Conservation (phyloP, 2,888 invertebrate species). For the Zele albiditarsus region DNA sequence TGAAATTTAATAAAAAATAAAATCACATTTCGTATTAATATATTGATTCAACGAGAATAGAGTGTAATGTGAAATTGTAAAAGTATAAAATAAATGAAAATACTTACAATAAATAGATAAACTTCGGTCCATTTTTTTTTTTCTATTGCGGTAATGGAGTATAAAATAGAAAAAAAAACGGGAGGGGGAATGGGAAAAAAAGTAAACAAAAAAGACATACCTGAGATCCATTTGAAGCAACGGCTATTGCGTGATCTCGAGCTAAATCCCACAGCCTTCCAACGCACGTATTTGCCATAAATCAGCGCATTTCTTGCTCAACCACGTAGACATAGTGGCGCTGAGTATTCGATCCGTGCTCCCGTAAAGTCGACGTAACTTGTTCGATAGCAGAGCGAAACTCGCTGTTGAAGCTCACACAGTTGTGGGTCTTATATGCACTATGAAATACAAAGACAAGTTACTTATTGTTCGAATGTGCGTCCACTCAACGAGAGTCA, state of each 20-base stretch:
- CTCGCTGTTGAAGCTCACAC: constrained; percentile 23
- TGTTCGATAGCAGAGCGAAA: constrained; percentile 27
- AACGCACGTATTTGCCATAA: constrained; percentile 50
- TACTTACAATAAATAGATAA: not conserved
- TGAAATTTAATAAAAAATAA: not conserved
- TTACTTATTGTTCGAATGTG: constrained; percentile 24
- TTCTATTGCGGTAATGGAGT: not conserved
- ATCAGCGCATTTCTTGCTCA: constrained; percentile 49
- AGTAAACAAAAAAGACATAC: constrained; percentile 25
- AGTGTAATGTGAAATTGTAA: no score
- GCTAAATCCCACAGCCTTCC: constrained; percentile 35
- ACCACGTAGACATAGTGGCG: constrained; percentile 37
- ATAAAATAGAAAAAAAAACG: not conserved
- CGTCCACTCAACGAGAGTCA: not conserved
- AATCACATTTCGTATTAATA: not conserved
- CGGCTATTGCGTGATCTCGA: constrained; percentile 38
- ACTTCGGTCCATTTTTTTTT: not conserved
- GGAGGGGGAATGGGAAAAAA: not conserved
- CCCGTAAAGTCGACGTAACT: constrained; percentile 16
- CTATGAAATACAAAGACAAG: constrained; percentile 39
- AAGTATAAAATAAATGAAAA: not conserved
- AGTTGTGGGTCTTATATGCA: constrained; percentile 8
- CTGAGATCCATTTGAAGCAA: constrained; percentile 28
- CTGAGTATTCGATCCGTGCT: constrained; percentile 36
- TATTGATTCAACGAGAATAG: no score